Evolutionary conservation across 2,113 vertebrate species (phyloP).

Genomic region (Sebastes schlegelii): DNA sequence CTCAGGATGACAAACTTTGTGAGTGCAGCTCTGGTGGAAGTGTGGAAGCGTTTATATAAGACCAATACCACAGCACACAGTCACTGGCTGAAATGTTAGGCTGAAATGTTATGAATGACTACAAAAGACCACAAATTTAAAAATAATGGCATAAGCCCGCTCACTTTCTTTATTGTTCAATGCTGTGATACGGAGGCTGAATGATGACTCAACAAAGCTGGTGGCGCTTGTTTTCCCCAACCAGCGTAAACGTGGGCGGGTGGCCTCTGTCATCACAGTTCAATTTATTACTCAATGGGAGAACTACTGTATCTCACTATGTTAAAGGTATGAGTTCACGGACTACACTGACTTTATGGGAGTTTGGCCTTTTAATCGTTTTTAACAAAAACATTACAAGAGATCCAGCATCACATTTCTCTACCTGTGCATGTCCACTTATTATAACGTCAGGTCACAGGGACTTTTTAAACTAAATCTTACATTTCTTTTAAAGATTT

Average conservation of each 20-base stretch:
- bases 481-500: background rate
- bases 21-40: constrained; percentile 20
- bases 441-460: background rate
- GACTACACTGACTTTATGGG: constrained; percentile 10
- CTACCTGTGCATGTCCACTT: background rate
- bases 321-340: background rate
- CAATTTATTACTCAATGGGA: background rate
- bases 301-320: background rate
- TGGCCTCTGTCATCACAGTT: constrained; percentile 50
- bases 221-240: constrained; percentile 37
- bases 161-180: background rate
- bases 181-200: constrained; percentile 29
- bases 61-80: constrained; percentile 66
- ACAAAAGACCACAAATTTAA: constrained; percentile 10
- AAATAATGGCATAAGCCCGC: background rate
- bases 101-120: constrained; percentile 35
- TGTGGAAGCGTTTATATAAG: constrained; percentile 65
- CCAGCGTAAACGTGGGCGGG: constrained; percentile 37
- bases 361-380: constrained; percentile 26
- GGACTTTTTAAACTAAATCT: background rate
- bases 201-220: constrained; percentile 33
- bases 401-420: background rate
- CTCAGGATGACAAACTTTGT: constrained; percentile 28
- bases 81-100: constrained; percentile 61
- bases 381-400: accelerated